phyloP scores from a whole-genome alignment of 2,113 vertebrate genomes.

The Eulacestoma nigropectus region DNA sequence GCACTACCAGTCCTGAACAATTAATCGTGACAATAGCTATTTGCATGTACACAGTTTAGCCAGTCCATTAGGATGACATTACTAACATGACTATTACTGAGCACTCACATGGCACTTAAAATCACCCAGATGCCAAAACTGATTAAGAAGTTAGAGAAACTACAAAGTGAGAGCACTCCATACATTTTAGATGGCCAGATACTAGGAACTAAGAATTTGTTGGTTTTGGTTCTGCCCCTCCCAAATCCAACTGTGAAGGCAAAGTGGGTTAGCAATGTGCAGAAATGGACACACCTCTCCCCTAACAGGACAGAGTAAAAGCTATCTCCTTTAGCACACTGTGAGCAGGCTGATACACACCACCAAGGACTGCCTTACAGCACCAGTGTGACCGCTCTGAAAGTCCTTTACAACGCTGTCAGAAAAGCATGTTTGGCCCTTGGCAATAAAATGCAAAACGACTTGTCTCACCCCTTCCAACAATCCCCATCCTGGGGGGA shows the following conservation, averaged over 20 bases:
- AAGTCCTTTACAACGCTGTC: not conserved
- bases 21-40: not conserved
- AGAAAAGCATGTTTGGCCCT: not conserved
- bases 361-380: not conserved
- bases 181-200: not conserved
- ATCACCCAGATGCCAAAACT: not conserved
- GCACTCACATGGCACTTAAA: not conserved
- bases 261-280: not conserved
- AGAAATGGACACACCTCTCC: not conserved
- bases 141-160: not conserved
- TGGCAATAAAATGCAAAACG: not conserved
- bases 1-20: not conserved
- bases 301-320: rapidly evolving
- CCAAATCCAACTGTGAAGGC: not conserved
- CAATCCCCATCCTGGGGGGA: not conserved
- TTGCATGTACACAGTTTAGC: not conserved
- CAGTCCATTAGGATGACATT: not conserved
- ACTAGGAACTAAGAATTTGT: not conserved
- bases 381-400: not conserved
- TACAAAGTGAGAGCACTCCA: not conserved
- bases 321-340: not conserved
- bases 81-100: not conserved
- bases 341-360: not conserved
- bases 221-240: not conserved
- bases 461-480: not conserved